Evolutionary conservation across 2,888 invertebrate species (phyloP).

Genomic region (Synergus itoensis): DNA sequence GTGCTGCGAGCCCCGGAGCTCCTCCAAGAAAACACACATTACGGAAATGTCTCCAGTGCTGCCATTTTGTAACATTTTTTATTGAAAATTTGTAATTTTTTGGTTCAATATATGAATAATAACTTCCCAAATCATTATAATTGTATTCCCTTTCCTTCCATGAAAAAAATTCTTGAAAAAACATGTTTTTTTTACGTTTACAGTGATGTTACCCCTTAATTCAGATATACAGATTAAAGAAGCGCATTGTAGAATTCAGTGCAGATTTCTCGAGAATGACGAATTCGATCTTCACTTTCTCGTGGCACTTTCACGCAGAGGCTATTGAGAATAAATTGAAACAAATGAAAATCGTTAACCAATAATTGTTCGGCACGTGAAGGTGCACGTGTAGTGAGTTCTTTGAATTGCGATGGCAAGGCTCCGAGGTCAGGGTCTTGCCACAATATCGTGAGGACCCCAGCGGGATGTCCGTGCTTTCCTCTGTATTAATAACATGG

Average conservation of each 20-base stretch:
- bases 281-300: conserved; percentile 4
- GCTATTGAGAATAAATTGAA: neutral
- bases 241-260: neutral
- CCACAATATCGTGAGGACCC: conserved; percentile 68
- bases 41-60: too few species aligned
- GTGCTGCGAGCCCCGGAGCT: too few species aligned
- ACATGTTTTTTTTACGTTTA: too few species aligned
- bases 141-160: too few species aligned
- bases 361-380: conserved; percentile 32
- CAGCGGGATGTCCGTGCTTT: conserved; percentile 69
- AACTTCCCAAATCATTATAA: too few species aligned
- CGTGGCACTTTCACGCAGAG: neutral
- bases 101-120: too few species aligned
- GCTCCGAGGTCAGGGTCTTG: conserved; percentile 67
- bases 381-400: conserved; percentile 39
- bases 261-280: neutral
- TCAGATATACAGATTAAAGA: neutral
- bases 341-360: conserved; percentile 25
- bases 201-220: too few species aligned
- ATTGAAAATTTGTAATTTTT: too few species aligned
- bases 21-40: too few species aligned
- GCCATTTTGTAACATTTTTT: too few species aligned
- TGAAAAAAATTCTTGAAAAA: too few species aligned
- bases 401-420: conserved; percentile 52
- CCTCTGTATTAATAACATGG: conserved; percentile 67